A percentile compares a stretch with the other conserved stretches of the same genome.
Conservation (phyloP, 2,888 invertebrate species). For the Balanococcus diminutus region DNA sequence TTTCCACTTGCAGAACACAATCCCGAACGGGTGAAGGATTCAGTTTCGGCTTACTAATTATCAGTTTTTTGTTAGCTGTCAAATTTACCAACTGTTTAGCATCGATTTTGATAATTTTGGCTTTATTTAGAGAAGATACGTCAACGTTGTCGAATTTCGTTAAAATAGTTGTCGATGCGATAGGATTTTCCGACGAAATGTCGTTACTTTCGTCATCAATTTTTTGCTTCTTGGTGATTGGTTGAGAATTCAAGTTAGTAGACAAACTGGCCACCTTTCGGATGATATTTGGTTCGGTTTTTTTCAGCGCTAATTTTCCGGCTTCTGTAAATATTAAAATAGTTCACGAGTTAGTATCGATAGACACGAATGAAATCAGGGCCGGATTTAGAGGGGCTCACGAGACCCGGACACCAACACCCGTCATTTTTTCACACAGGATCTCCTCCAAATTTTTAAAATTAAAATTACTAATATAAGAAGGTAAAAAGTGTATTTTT, state of each 20-base stretch:
- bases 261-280: slow-evolving; percentile 22
- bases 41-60: neutral
- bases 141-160: neutral
- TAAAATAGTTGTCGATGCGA: neutral
- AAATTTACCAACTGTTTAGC: slow-evolving; percentile 25
- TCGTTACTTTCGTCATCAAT: neutral
- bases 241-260: neutral
- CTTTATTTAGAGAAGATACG: neutral
- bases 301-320: slow-evolving; percentile 75
- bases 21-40: neutral
- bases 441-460: too few species aligned
- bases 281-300: slow-evolving; percentile 51
- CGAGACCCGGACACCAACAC: too few species aligned
- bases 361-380: neutral
- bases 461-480: too few species aligned
- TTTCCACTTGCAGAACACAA: neutral
- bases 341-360: neutral
- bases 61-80: slow-evolving; percentile 7
- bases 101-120: slow-evolving; percentile 44
- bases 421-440: too few species aligned
- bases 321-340: slow-evolving; percentile 66
- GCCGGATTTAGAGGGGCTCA: too few species aligned
- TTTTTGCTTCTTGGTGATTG: neutral
- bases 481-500: too few species aligned
- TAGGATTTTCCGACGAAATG: neutral